These are phyloP conservation scores for Pachyseris speciosa DNA, from an alignment of 64 coral and sea anemone genomes.

Conservation along the genomic window DNA sequence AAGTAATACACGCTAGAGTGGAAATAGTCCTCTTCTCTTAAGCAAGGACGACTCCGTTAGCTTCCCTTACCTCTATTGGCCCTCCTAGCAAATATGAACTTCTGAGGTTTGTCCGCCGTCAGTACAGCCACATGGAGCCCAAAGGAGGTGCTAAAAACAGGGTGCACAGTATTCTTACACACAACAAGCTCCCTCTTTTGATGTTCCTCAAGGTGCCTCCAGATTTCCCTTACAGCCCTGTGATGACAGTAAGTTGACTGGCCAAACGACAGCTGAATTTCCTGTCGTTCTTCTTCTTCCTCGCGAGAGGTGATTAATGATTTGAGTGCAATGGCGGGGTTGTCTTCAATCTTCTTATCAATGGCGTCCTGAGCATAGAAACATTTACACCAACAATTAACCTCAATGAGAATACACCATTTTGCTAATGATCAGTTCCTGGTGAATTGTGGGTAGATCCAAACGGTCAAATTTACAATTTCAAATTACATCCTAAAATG, in stretches of 20 bases:
- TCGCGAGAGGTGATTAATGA: constrained; percentile 85
- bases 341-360: constrained; percentile 94
- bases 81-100: constrained; percentile 95
- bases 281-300: constrained; percentile 91
- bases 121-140: constrained; percentile 96
- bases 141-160: constrained; percentile 98
- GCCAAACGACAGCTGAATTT: constrained; percentile 78
- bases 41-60: too few species aligned
- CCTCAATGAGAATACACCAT: too few species aligned
- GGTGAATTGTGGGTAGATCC: too few species aligned
- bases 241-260: constrained; percentile 97
- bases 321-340: constrained; percentile 92
- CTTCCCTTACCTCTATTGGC: constrained; percentile 89
- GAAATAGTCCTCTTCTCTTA: too few species aligned
- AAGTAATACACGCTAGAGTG: too few species aligned
- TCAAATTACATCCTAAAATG: too few species aligned
- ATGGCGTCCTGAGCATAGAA: constrained; percentile 57
- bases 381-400: too few species aligned
- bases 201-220: constrained; percentile 80
- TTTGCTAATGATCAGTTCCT: too few species aligned
- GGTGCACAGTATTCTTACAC: constrained; percentile 92
- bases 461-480: too few species aligned
- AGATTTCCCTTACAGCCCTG: constrained; percentile 88
- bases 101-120: constrained; percentile 85
- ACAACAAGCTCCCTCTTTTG: constrained; percentile 67